Percentiles rank a stretch among this genome's conserved stretches.
Evolutionary conservation across 1,140 invertebrate species (phyloP).

Genomic region (Drosophila tropicalis): DNA sequence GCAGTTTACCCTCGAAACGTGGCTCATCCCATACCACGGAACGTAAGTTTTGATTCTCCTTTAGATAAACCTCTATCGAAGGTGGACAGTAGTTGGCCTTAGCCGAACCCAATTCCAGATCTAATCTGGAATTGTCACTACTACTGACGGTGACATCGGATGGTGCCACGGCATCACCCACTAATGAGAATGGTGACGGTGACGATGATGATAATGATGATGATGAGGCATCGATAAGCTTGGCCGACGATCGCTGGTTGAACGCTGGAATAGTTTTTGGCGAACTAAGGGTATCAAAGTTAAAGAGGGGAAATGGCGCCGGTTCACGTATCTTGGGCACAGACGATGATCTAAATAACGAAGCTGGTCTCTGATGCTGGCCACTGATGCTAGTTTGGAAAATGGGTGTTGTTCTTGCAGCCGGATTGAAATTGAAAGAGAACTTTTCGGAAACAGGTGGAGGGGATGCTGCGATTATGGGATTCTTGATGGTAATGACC

Average conservation of each 20-base stretch:
- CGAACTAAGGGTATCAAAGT: conserved; percentile 1
- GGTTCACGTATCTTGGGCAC: not conserved
- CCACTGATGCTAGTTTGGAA: not conserved
- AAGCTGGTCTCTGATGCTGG: not conserved
- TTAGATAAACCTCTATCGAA: conserved; percentile 86
- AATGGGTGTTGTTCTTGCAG: not conserved
- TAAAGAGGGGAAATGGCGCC: conserved; percentile 10
- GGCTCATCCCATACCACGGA: conserved; percentile 88
- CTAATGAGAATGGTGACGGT: not conserved
- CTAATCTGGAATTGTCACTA: conserved; percentile 33
- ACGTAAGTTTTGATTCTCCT: conserved; percentile 84
- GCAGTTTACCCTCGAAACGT: conserved; percentile 85
- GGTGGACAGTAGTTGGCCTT: conserved; percentile 85
- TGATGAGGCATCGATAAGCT: conserved; percentile 11
- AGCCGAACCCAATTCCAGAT: conserved; percentile 47
- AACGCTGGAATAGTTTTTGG: conserved; percentile 6
- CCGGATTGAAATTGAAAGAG: conserved; percentile 5
- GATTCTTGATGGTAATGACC: conserved; percentile 85
- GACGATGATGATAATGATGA: not conserved
- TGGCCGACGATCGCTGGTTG: conserved; percentile 5
- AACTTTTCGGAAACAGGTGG: not conserved
- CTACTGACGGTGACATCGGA: not conserved
- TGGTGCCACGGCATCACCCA: not conserved
- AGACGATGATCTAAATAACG: conserved; percentile 1
- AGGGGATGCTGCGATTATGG: conserved; percentile 14